A percentile compares a stretch with the other conserved stretches of the same genome.
Evolutionary conservation across 2,113 vertebrate species (phyloP).

Genomic region (Gymnogyps californianus): DNA sequence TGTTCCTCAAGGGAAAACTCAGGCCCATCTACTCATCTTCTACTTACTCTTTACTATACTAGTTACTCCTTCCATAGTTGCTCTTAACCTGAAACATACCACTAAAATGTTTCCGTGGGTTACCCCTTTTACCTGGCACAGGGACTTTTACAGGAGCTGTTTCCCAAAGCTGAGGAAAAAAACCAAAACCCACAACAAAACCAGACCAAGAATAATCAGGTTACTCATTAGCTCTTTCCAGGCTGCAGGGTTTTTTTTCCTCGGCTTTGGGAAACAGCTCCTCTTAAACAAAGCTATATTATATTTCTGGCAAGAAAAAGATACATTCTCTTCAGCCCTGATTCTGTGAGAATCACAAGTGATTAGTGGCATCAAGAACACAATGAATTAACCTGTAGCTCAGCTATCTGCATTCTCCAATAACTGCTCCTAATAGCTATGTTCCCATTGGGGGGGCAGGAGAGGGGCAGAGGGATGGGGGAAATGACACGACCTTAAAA

Average conservation of each 20-base stretch:
- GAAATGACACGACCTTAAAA: not conserved
- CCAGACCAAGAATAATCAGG: not conserved
- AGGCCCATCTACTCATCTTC: not conserved
- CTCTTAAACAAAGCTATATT: not conserved
- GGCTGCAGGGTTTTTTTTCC: not conserved
- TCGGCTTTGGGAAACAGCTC: not conserved
- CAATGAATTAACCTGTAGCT: not conserved
- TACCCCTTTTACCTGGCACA: not conserved
- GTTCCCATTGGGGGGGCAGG: not conserved
- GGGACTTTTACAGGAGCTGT: not conserved
- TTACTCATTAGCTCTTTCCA: not conserved
- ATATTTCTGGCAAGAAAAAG: not conserved
- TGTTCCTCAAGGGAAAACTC: not conserved
- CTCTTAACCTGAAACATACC: not conserved
- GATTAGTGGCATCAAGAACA: not conserved
- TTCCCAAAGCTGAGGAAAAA: not conserved
- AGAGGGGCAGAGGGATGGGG: not conserved
- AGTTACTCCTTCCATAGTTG: not conserved
- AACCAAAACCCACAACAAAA: not conserved
- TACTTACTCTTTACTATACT: not conserved
- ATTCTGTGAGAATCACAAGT: not conserved
- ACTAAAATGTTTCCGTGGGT: not conserved
- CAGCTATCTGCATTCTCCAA: not conserved
- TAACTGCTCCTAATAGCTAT: not conserved
- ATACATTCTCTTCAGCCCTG: not conserved